Conservation (phyloP, 2,888 invertebrate genomes). For the Cheilosia pagana region DNA sequence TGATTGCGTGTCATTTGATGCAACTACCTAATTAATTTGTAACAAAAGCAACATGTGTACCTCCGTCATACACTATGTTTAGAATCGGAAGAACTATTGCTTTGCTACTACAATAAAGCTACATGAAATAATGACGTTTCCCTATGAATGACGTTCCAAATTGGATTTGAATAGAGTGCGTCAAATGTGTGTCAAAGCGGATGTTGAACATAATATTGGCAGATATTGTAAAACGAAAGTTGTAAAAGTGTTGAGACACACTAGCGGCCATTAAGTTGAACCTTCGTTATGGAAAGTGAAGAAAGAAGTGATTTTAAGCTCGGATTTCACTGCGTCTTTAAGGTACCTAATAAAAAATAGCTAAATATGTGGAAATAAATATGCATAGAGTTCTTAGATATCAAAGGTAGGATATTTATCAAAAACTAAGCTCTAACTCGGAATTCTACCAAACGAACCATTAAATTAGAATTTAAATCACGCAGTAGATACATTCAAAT, state of each 20-base stretch:
- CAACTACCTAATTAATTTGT: too few relatives aligned
- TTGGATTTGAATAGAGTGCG: conserved; percentile 63
- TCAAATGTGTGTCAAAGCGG: conserved; percentile 30
- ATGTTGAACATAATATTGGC: conserved; percentile 42
- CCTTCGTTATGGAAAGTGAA: background rate
- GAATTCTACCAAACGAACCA: too few relatives aligned
- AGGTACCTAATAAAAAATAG: too few relatives aligned
- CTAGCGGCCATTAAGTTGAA: conserved; percentile 19
- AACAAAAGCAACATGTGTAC: background rate
- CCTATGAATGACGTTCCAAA: conserved; percentile 59
- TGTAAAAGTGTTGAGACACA: conserved; percentile 17
- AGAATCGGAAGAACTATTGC: conserved; percentile 45
- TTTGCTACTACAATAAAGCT: background rate
- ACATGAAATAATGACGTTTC: conserved; percentile 51
- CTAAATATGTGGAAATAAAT: too few relatives aligned
- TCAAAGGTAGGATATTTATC: too few relatives aligned
- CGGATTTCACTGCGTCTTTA: too few relatives aligned
- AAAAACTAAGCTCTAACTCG: too few relatives aligned
- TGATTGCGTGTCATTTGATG: too few relatives aligned
- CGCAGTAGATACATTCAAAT: too few relatives aligned
- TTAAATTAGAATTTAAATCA: too few relatives aligned
- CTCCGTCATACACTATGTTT: background rate
- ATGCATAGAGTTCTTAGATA: too few relatives aligned
- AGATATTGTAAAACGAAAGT: background rate
- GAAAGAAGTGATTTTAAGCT: background rate